Conservation (phyloP, 2,113 vertebrate genomes). For the Clarias macrocephalus region DNA sequence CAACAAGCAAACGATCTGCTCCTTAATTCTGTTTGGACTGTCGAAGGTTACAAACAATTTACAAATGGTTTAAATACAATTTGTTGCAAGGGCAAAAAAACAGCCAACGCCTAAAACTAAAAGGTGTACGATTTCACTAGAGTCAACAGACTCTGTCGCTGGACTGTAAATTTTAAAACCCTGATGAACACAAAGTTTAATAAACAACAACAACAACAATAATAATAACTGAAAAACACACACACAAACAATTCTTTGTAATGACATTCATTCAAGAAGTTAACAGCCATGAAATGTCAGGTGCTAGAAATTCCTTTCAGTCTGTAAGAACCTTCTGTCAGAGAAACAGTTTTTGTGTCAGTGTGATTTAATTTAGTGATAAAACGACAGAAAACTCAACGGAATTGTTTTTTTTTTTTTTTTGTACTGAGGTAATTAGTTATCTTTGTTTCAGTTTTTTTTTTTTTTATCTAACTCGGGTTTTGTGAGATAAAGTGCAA, state of each 20-base stretch:
- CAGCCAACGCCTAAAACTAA: conserved; percentile 76
- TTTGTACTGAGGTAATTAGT: too few relatives aligned
- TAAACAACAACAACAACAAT: background rate
- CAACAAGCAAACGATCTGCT: background rate
- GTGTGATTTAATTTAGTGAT: background rate
- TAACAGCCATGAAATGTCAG: background rate
- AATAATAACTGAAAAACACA: background rate
- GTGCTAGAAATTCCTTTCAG: background rate
- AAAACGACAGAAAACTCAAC: background rate
- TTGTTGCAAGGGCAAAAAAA: conserved; percentile 61
- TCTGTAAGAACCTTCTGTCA: background rate
- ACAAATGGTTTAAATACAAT: conserved; percentile 62
- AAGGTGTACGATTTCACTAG: conserved; percentile 78
- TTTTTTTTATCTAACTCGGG: background rate
- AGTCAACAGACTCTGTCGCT: conserved; percentile 66
- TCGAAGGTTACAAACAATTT: conserved; percentile 32
- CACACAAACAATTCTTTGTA: too few relatives aligned
- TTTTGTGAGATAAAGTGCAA: background rate
- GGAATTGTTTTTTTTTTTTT: too few relatives aligned
- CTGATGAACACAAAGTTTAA: background rate
- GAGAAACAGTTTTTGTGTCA: background rate
- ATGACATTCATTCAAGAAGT: background rate
- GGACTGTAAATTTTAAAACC: conserved; percentile 51
- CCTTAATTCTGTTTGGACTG: background rate
- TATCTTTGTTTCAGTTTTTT: too few relatives aligned